Evolutionary conservation across 2,113 vertebrate species (phyloP).

Genomic region (Canis aureus): DNA sequence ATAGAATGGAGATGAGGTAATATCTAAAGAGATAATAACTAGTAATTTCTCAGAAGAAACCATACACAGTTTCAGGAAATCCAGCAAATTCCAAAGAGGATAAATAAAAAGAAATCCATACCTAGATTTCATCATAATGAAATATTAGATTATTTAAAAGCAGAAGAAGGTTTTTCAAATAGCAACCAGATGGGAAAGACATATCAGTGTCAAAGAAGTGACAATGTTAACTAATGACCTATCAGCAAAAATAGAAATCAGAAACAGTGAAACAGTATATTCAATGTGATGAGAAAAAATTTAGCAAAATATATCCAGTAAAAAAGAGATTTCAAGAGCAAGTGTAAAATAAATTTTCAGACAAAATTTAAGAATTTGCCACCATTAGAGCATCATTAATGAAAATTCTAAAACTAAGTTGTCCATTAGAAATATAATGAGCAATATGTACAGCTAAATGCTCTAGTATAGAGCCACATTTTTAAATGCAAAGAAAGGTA

Average conservation of each 20-base stretch:
- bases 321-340: neutral
- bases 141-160: neutral
- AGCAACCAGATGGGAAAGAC: neutral
- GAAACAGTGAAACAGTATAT: neutral
- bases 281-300: neutral
- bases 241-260: neutral
- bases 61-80: neutral
- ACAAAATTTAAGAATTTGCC: conserved; percentile 10
- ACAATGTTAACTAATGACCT: neutral
- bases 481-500: conserved; percentile 16
- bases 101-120: neutral
- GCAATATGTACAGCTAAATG: neutral
- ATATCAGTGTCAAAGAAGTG: neutral
- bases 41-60: neutral
- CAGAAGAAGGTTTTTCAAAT: neutral
- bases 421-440: neutral
- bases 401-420: neutral
- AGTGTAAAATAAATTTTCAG: neutral
- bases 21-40: neutral
- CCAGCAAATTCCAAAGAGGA: neutral
- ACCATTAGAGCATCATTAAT: neutral
- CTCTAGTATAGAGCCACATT: neutral
- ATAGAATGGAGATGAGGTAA: neutral
- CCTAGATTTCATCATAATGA: neutral
- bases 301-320: neutral